Conservation (phyloP, 2,888 invertebrate species). For the Synanthedon myopaeformis region DNA sequence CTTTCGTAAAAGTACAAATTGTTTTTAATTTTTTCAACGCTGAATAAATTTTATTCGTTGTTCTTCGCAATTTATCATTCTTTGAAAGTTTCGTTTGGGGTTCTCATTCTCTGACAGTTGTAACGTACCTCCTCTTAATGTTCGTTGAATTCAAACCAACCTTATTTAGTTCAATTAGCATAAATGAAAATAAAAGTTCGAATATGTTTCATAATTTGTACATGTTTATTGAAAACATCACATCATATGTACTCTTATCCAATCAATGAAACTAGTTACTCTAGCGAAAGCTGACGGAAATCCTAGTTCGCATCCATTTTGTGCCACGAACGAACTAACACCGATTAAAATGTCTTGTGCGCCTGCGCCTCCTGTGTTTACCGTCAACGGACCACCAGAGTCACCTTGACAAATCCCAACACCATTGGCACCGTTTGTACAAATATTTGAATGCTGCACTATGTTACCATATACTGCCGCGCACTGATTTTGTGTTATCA, state of each 20-base stretch:
- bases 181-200: too few species aligned
- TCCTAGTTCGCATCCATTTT: conserved; percentile 39
- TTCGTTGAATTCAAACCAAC: too few species aligned
- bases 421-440: conserved; percentile 40
- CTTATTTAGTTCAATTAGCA: too few species aligned
- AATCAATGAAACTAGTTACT: conserved; percentile 32
- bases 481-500: conserved; percentile 31
- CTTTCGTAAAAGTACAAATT: not conserved
- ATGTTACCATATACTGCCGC: conserved; percentile 24
- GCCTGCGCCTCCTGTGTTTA: conserved; percentile 19
- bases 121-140: too few species aligned
- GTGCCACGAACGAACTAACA: conserved; percentile 49
- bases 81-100: conserved; percentile 4
- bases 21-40: conserved; percentile 1
- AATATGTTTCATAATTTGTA: not conserved
- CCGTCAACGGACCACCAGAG: conserved; percentile 43
- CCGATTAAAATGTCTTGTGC: conserved; percentile 36
- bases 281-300: conserved; percentile 45
- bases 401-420: conserved; percentile 52
- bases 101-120: too few species aligned
- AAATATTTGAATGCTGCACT: conserved; percentile 39
- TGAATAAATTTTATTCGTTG: conserved; percentile 3
- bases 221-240: not conserved
- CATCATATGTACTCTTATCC: conserved; percentile 31
- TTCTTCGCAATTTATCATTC: conserved; percentile 8